Evolutionary conservation across 2,113 vertebrate species (phyloP).

Genomic region (Upupa epops): DNA sequence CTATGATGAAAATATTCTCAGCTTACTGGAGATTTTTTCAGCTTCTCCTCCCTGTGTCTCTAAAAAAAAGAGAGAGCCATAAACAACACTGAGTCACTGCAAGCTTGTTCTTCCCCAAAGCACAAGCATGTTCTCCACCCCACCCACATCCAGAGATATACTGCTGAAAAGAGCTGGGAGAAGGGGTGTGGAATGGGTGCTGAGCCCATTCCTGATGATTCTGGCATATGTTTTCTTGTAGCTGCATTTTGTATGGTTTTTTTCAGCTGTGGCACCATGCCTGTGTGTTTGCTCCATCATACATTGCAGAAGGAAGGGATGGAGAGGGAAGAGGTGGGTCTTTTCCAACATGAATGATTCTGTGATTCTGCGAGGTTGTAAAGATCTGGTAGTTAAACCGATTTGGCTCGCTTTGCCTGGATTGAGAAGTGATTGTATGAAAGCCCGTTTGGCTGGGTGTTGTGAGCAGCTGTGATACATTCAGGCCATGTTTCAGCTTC

Average conservation of each 20-base stretch:
- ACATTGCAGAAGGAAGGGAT: not conserved
- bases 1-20: not conserved
- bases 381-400: not conserved
- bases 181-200: not conserved
- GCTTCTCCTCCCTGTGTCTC: constrained; percentile 36
- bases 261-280: not conserved
- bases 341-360: no score
- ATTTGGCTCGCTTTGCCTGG: not conserved
- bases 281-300: not conserved
- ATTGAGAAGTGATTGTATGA: not conserved
- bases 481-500: not conserved
- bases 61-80: constrained; percentile 53
- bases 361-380: no score
- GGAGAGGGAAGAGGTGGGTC: not conserved
- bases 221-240: not conserved
- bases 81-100: constrained; percentile 63
- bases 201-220: not conserved
- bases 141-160: constrained; percentile 15
- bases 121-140: constrained; percentile 22
- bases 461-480: not conserved
- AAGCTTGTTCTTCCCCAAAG: constrained; percentile 46
- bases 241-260: not conserved
- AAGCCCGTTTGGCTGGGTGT: not conserved
- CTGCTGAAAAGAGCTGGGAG: not conserved
- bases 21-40: constrained; percentile 39